Percentiles rank a stretch among this genome's conserved stretches.
phyloP scores from a whole-genome alignment of 2,888 invertebrate species.

The Norana najaformis region DNA sequence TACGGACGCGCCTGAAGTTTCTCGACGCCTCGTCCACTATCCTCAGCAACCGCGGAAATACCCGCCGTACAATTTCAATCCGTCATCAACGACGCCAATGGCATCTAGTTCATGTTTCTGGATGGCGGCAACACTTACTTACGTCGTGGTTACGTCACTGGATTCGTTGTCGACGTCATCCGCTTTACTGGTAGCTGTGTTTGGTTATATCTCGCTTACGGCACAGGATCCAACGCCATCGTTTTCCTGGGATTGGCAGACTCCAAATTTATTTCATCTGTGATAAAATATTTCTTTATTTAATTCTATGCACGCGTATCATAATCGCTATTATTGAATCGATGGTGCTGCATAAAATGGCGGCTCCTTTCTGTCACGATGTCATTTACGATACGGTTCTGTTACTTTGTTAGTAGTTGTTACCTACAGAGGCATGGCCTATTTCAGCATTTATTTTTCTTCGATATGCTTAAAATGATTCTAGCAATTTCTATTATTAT shows the following conservation, averaged over 20 bases:
- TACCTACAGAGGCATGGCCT: background rate
- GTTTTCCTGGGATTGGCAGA: background rate
- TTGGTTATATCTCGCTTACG: background rate
- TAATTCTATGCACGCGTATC: background rate
- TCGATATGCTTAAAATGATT: background rate
- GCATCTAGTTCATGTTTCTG: background rate
- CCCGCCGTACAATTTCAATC: background rate
- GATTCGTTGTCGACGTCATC: background rate
- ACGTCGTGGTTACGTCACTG: background rate
- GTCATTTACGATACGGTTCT: background rate
- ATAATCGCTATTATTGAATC: background rate
- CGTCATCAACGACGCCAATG: background rate
- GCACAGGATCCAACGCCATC: background rate
- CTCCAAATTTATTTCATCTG: background rate
- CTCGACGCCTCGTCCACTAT: background rate
- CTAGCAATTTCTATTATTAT: background rate
- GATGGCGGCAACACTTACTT: background rate
- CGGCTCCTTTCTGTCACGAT: background rate
- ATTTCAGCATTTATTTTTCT: slow-evolving; percentile 13
- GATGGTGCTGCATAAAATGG: background rate
- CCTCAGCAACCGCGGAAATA: background rate
- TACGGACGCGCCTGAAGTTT: background rate
- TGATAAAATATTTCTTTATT: slow-evolving; percentile 7
- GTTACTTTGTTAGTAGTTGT: background rate
- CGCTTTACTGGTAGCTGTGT: background rate